Evolutionary conservation across 2,888 invertebrate species (phyloP).

Genomic region (Hylaea fasciaria): DNA sequence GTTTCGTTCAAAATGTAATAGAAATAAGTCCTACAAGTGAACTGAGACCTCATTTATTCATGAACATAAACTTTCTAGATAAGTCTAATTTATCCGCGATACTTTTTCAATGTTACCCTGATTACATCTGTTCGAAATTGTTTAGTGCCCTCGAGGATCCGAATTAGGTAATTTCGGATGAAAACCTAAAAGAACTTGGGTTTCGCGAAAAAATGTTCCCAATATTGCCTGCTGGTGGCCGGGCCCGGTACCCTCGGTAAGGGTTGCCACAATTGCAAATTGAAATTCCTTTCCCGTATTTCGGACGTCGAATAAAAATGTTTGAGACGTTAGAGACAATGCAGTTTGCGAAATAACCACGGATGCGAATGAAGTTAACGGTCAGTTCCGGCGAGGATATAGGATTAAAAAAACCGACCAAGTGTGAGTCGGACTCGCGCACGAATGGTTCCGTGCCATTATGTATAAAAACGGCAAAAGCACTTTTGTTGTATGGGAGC

Average conservation of each 20-base stretch:
- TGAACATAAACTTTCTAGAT: constrained; percentile 38
- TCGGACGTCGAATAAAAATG: not conserved
- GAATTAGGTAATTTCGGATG: constrained; percentile 37
- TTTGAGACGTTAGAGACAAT: not conserved
- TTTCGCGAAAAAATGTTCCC: constrained; percentile 31
- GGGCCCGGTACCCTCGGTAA: not conserved
- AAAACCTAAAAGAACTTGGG: constrained; percentile 39
- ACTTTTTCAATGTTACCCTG: constrained; percentile 44
- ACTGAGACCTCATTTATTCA: constrained; percentile 31
- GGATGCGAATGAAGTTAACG: no score
- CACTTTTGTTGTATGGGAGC: no score
- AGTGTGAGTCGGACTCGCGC: no score
- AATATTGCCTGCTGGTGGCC: constrained; percentile 30
- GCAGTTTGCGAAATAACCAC: not conserved
- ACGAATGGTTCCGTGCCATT: no score
- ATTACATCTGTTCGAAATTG: constrained; percentile 43
- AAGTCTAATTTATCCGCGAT: constrained; percentile 35
- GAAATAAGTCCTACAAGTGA: not conserved
- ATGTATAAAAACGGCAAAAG: no score
- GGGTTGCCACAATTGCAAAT: constrained; percentile 12
- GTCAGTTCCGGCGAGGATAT: no score
- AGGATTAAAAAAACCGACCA: no score
- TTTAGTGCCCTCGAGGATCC: constrained; percentile 35
- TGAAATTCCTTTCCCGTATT: constrained; percentile 17
- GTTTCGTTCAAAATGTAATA: not conserved